Base-by-base conservation (phyloP, 2,888 invertebrate genomes). In the Heliconius ethilla region DNA sequence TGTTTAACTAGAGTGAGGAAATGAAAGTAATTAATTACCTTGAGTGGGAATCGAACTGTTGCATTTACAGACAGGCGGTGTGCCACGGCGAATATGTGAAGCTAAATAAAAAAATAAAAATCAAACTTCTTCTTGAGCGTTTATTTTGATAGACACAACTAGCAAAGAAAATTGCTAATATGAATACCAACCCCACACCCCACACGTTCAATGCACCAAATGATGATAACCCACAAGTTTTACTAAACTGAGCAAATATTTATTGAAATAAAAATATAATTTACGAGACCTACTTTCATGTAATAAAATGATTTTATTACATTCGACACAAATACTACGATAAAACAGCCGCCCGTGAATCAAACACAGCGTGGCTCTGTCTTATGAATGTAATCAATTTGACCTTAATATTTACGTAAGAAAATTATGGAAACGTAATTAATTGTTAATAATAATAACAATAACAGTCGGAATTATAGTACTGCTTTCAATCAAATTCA, bases 221-320 rank as follows among this genome's bases (percentile, higher is more conserved):
- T 22, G 22, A 51, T n/a, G 10, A 67, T 37, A 33, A 37, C 10
- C n/a, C 67, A 37, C 13, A 37, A 67, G 13, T 29, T n/a, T 72
- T 27, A 59, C 22, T 69, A 40, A 25, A 69, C 40, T 45, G 25
- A 40, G 15, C 25, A 69, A 69, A 69, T 45, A 69, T 69, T 45
- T 25, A 45, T 69, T 45, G 40, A 69, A 69, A 69, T 69, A 69
- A 69, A 69, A 40, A 69, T 45, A 69, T 69, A 69, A 69, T 40
- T 45, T 25, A 69, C 69, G 69, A 69, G 69, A 69, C 69, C 40
- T 69, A 45, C 45, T 69, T 69, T 27, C 1, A 13, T 59, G 40
- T 62, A 72, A 78, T 78, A 78, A 75, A 78, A 65, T 59, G 51
- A 45, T 59, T 67, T 75, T 75, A 75, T 70, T 72, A 67, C 66